Conservation (phyloP, 2,113 vertebrate species). For the Corythornis cristatus region DNA sequence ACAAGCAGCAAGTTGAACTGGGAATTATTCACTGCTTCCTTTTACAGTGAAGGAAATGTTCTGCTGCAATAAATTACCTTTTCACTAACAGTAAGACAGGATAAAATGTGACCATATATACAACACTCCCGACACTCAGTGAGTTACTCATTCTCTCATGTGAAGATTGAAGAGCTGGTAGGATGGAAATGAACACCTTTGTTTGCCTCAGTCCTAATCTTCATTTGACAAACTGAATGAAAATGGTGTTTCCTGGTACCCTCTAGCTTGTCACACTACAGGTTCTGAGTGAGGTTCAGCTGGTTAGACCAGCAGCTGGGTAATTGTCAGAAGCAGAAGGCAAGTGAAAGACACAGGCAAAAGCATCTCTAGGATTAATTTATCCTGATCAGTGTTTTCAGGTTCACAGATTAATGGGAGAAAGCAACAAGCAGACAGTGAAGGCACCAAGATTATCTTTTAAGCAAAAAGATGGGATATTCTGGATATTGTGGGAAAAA, state of each 20-base stretch:
- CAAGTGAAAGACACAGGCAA: not conserved
- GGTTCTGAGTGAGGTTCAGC: not conserved
- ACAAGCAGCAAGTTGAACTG: not conserved
- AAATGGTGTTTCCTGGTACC: not conserved
- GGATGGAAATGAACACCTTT: not conserved
- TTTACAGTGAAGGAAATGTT: not conserved
- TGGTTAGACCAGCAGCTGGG: not conserved
- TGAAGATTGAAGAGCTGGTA: not conserved
- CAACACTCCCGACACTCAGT: not conserved
- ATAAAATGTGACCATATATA: not conserved
- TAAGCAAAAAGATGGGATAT: not conserved
- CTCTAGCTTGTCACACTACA: accelerated
- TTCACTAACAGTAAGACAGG: not conserved
- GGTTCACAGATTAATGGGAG: not conserved
- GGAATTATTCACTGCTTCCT: not conserved
- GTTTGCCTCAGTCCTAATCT: not conserved
- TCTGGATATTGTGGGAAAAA: not conserved
- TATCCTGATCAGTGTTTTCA: too few species aligned
- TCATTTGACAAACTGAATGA: not conserved
- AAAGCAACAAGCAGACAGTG: accelerated
- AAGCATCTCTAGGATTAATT: not conserved
- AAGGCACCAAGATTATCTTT: not conserved
- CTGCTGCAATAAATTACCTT: not conserved
- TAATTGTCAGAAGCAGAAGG: not conserved
- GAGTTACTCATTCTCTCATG: not conserved